A percentile compares a stretch with the other conserved stretches of the same genome.
phyloP scores from a whole-genome alignment of 2,888 invertebrate species.

The Luffia ferchaultella region DNA sequence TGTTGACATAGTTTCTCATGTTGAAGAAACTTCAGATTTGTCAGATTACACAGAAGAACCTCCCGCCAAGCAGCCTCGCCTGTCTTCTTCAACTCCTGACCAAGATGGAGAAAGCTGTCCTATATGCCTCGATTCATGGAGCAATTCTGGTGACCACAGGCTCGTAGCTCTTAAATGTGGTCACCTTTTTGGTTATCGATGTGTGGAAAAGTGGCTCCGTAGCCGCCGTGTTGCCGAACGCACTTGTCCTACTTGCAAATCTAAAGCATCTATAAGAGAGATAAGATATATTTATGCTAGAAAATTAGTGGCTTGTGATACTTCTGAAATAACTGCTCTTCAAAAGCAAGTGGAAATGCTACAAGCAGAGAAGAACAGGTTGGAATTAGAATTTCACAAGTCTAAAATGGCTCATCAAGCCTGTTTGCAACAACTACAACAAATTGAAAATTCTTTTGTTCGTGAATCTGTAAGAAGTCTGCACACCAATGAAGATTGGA shows the following conservation, averaged over 20 bases:
- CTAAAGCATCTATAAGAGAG: slow-evolving; percentile 72
- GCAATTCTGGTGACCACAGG: slow-evolving; percentile 85
- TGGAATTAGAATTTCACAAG: slow-evolving; percentile 69
- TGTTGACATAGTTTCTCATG: neutral
- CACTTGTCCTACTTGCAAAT: slow-evolving; percentile 90
- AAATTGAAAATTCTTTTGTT: slow-evolving; percentile 31
- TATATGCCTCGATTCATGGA: slow-evolving; percentile 91
- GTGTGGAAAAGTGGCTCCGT: slow-evolving; percentile 79
- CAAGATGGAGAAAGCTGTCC: slow-evolving; percentile 80
- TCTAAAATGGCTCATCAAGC: slow-evolving; percentile 38
- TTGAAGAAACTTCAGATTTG: neutral
- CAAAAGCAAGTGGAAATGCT: slow-evolving; percentile 67
- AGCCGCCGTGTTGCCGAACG: slow-evolving; percentile 49
- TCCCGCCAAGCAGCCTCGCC: slow-evolving; percentile 25
- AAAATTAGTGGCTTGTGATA: slow-evolving; percentile 79
- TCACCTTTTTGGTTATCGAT: slow-evolving; percentile 87
- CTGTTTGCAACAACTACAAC: slow-evolving; percentile 30
- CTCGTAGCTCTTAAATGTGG: slow-evolving; percentile 91
- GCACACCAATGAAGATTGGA: slow-evolving; percentile 27
- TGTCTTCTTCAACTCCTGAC: slow-evolving; percentile 24
- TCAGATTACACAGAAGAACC: slow-evolving; percentile 24
- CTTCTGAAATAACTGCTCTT: slow-evolving; percentile 74
- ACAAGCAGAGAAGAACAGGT: slow-evolving; percentile 62
- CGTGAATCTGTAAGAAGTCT: slow-evolving; percentile 24
- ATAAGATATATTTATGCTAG: slow-evolving; percentile 83